Evolutionary conservation across 2,888 invertebrate genomes (phyloP), one percentile per base, ranked within the genome.

Genomic region (Tenthredo livida): DNA sequence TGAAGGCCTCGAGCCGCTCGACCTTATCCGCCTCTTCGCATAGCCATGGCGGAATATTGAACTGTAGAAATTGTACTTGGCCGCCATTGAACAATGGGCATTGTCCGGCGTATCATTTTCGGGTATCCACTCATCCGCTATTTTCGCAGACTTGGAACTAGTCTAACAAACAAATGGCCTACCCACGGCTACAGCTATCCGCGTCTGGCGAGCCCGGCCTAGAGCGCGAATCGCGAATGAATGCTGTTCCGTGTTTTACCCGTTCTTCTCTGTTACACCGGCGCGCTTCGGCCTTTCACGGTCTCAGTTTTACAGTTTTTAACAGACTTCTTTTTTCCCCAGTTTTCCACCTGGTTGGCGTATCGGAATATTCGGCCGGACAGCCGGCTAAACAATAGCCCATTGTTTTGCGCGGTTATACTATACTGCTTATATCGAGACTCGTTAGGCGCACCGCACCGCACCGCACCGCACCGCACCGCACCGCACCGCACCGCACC

Each of bases 51-150:
- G 50, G 47, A 61, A 61, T 80, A 61, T 61, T 61, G 40, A 61
- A 61, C 40, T 61, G 37, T 37, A 65, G 80, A 88, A 89, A 91
- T 90, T 88, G 89, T 89, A 89, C 88, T 88, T 72, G 85, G 88
- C 90, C 87, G 88, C 86, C 88, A 87, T 87, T 89, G 89, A 90
- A 91, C 91, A 91, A 91, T 91, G 89, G 90, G 91, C 90, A 91
- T 92, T 92, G 92, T 92, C 91, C 91, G 87, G 91, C 90, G 91
- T 91, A 92, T 91, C 90, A 92, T 92, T 92, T 92, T 91, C 65
- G 65, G 80, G 83, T 65, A 83, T 83, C 83, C 84, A 84, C 85
- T 85, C 84, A 85, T 85, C 85, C 85, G 82, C 84, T 91, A 89
- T 90, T 90, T 88, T 87, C 89, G 88, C 87, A n/a, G 86, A 87